Base-by-base conservation (phyloP, 2,797 vertebrate species). In the Fistularia commersonii region DNA sequence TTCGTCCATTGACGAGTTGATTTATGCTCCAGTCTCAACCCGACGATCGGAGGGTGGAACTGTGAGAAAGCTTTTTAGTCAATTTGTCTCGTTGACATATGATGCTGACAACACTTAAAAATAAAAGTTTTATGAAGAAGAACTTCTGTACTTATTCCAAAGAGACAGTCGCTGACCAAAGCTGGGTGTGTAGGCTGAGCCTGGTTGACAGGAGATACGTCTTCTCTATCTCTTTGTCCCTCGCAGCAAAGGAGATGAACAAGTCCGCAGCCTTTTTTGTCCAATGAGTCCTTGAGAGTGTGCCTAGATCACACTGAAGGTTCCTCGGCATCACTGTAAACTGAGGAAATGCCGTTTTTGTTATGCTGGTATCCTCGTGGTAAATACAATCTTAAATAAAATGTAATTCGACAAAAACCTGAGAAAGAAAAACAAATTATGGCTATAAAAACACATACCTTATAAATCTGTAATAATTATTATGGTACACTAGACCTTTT, bases 21-120 rank as follows among this genome's bases (percentile, higher is more conserved):
- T 84, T 85, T 83, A 79, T 66, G 80, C 79, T 80, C 64, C 66
- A 48, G 76, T 77, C 81, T 80, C 74, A 57, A 74, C 76, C 49
- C 40, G 60, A 42, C 71, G 47, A 54, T 63, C 58, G 64, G 59
- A 70, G 53, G 55, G 57, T 64, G 74, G 68, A 76, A 60, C 69
- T 70, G 72, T 73, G 64, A 64, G 79, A 74, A 45, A 56, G 67
- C 73, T 9, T 75, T 74, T 60, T 39, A 64, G 83, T 84, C 77
- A 78, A 84, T 87, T 83, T 83, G 76, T 87, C 84, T 82, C 74
- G 33, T 76, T 83, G 81, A 84, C 78, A 61, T 55, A 79, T 58
- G 78, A 84, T 73, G 78, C 80, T 82, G 85, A 85, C 84, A 83
- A 81, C 80, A 81, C 74, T 81, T 83, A 72, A 81, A 85, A 87